phyloP scores from a whole-genome alignment of 2,797 vertebrate genomes.

The Lindbergichthys nudifrons region DNA sequence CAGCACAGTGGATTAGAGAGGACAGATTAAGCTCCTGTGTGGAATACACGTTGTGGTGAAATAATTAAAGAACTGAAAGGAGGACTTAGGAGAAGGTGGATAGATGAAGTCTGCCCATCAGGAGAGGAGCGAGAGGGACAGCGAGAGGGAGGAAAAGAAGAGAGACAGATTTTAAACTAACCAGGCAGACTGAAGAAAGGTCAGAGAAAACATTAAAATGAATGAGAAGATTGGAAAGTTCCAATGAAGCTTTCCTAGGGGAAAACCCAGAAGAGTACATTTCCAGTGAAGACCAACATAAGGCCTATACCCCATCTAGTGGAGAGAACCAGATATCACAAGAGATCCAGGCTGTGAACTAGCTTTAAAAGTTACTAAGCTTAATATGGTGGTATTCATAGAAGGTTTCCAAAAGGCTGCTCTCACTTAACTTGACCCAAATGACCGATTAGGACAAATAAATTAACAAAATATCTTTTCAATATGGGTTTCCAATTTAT shows the following conservation, averaged over 20 bases:
- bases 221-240: conserved; percentile 76
- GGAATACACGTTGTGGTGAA: conserved; percentile 79
- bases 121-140: conserved; percentile 40
- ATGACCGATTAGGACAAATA: background rate
- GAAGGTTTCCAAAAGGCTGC: background rate
- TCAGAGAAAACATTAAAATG: conserved; percentile 63
- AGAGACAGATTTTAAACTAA: conserved; percentile 55
- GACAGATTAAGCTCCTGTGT: conserved; percentile 84
- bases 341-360: background rate
- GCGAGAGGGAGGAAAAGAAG: conserved; percentile 35
- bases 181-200: conserved; percentile 48
- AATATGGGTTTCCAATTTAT: background rate
- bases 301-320: conserved; percentile 72
- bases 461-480: background rate
- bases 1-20: conserved; percentile 82
- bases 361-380: background rate
- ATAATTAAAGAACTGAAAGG: conserved; percentile 77
- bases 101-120: conserved; percentile 62
- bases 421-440: background rate
- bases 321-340: conserved; percentile 61
- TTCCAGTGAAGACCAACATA: conserved; percentile 31
- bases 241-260: conserved; percentile 66
- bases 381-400: background rate
- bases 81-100: conserved; percentile 71
- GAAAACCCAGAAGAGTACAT: conserved; percentile 62